phyloP scores from a whole-genome alignment of 2,888 invertebrate genomes.

The Deilephila elpenor region DNA sequence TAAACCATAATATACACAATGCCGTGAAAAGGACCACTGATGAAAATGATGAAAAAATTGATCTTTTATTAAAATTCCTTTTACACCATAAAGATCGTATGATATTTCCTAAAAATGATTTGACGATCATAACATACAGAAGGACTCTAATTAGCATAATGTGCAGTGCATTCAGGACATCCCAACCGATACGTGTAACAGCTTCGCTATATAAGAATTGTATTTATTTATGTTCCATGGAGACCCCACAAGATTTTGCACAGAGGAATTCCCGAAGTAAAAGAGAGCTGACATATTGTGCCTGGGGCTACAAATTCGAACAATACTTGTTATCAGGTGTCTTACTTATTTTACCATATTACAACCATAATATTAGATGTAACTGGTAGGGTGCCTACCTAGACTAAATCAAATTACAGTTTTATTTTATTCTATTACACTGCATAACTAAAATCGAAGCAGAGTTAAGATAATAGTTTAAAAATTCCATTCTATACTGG shows the following conservation, averaged over 20 bases:
- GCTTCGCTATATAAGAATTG: constrained; percentile 50
- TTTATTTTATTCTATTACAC: no score
- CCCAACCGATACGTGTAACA: constrained; percentile 42
- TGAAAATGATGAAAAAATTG: constrained; percentile 51
- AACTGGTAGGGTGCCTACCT: no score
- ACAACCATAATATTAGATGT: background rate
- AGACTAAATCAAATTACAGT: no score
- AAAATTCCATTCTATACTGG: no score
- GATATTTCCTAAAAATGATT: constrained; percentile 33
- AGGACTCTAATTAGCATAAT: constrained; percentile 54
- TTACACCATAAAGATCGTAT: constrained; percentile 40
- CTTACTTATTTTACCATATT: background rate
- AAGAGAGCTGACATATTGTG: constrained; percentile 41
- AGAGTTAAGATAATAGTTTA: no score
- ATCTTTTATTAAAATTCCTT: constrained; percentile 49
- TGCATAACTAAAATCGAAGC: no score
- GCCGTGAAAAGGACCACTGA: constrained; percentile 53
- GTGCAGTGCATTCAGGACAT: constrained; percentile 43
- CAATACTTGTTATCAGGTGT: constrained; percentile 53
- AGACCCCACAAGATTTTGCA: constrained; percentile 40
- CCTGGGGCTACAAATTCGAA: constrained; percentile 51
- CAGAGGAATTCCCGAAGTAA: constrained; percentile 37
- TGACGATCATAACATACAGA: constrained; percentile 50
- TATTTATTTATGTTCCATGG: constrained; percentile 52
- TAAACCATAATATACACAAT: constrained; percentile 51